phyloP scores from a whole-genome alignment of 92 coral and sea anemone genomes.

The Diadumene lineata region DNA sequence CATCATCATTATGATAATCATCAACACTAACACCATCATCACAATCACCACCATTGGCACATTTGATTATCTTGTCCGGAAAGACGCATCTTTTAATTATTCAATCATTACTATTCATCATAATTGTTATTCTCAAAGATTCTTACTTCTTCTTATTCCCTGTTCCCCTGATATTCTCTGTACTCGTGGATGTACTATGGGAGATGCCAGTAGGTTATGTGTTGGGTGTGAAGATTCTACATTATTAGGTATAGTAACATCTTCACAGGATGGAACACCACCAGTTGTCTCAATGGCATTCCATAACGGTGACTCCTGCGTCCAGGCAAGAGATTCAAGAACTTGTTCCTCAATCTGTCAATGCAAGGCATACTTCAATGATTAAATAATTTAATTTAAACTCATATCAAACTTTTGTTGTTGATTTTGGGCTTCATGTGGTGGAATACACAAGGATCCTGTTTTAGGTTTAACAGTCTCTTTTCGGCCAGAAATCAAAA shows the following conservation, averaged over 20 bases:
- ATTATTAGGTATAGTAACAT: constrained; percentile 81
- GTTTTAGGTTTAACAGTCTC: too few species aligned
- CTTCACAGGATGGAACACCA: constrained; percentile 96
- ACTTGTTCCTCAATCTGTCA: constrained; percentile 93
- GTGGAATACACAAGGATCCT: too few species aligned
- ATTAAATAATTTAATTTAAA: neutral
- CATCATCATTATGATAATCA: too few species aligned
- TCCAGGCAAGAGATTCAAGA: constrained; percentile 89
- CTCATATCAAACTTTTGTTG: neutral
- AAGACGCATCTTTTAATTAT: too few species aligned
- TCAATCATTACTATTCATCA: too few species aligned
- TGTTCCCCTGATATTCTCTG: constrained; percentile 94
- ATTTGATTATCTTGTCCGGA: too few species aligned
- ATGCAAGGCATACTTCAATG: neutral
- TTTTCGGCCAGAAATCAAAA: too few species aligned
- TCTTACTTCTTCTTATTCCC: constrained; percentile 43
- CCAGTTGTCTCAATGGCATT: constrained; percentile 70
- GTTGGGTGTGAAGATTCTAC: constrained; percentile 75
- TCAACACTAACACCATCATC: too few species aligned
- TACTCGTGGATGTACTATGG: constrained; percentile 93
- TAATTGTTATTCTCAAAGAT: too few species aligned
- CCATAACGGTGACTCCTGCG: constrained; percentile 92
- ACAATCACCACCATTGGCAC: too few species aligned
- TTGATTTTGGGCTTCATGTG: too few species aligned
- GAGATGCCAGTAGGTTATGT: constrained; percentile 78